Percentiles rank a stretch among this genome's conserved stretches.
phyloP scores from a whole-genome alignment of 23 tunicate species.

The Diplosoma virens region DNA sequence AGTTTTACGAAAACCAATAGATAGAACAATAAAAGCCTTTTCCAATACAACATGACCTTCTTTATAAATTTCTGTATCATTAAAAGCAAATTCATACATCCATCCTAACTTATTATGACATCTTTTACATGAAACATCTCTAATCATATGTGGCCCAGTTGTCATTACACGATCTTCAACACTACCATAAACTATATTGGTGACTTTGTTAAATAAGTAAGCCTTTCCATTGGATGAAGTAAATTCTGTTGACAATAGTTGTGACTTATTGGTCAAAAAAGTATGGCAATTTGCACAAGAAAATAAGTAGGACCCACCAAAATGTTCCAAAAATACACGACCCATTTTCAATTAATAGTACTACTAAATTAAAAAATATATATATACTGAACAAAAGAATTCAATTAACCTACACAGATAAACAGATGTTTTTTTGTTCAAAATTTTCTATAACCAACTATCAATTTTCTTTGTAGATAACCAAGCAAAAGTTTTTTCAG shows the following conservation, averaged over 20 bases:
- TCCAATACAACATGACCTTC: conserved; percentile 89
- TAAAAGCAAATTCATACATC: conserved; percentile 97
- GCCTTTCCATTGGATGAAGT: conserved; percentile 99
- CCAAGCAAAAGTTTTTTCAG: too few relatives aligned
- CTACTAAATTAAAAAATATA: too few relatives aligned
- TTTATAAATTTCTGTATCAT: conserved; percentile 85
- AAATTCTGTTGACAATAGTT: conserved; percentile 90
- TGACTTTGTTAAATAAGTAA: conserved; percentile 87
- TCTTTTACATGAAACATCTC: conserved; percentile 92
- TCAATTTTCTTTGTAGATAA: too few relatives aligned
- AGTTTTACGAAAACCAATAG: conserved; percentile 42
- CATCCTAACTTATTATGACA: conserved; percentile 94
- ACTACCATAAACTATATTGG: conserved; percentile 83
- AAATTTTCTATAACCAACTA: too few relatives aligned
- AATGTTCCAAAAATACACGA: conserved; percentile 87
- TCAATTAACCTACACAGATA: too few relatives aligned
- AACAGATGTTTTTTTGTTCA: too few relatives aligned
- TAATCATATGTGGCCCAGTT: conserved; percentile 93
- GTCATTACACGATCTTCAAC: conserved; percentile 91
- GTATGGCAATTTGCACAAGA: conserved; percentile 92
- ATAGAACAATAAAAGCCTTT: conserved; percentile 75
- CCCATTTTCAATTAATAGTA: conserved; percentile 56
- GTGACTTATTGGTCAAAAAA: conserved; percentile 76
- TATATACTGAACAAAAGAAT: too few relatives aligned
- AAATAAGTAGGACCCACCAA: conserved; percentile 77